These are phyloP conservation scores for Palythoa grandiflora DNA, from an alignment of 92 coral and sea anemone genomes.

Conservation along the genomic window DNA sequence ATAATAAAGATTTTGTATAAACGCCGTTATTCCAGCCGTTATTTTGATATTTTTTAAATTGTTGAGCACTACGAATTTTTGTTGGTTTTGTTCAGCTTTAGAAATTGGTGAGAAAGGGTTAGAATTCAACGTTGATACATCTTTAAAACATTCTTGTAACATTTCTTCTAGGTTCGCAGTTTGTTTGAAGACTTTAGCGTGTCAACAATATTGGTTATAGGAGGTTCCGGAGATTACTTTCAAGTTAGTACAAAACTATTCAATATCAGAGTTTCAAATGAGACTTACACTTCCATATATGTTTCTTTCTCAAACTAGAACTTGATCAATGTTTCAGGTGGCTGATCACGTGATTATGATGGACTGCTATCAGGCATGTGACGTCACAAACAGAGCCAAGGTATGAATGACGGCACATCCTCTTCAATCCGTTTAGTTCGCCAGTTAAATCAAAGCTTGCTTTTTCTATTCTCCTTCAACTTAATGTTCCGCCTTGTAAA, in stretches of 20 bases:
- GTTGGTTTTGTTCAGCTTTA: not conserved
- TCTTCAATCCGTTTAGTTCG: not conserved
- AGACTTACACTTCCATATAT: not conserved
- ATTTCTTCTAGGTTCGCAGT: slow-evolving; percentile 61
- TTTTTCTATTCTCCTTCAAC: too few relatives aligned
- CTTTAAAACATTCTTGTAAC: not conserved
- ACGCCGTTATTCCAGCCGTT: too few relatives aligned
- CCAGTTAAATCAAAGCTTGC: too few relatives aligned
- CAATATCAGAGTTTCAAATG: not conserved
- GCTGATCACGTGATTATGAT: slow-evolving; percentile 79
- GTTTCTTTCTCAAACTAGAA: not conserved
- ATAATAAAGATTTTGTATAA: too few relatives aligned
- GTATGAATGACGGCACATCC: not conserved
- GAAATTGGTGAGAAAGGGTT: not conserved
- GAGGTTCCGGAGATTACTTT: slow-evolving; percentile 75
- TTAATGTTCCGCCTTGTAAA: too few relatives aligned
- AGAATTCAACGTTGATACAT: not conserved
- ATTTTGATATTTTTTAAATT: too few relatives aligned
- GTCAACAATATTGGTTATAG: slow-evolving; percentile 68
- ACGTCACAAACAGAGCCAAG: slow-evolving; percentile 69
- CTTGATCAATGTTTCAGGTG: slow-evolving; percentile 34
- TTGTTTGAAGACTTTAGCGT: slow-evolving; percentile 69
- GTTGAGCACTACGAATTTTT: too few relatives aligned
- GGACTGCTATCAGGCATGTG: slow-evolving; percentile 68
- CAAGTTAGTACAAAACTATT: slow-evolving; percentile 32